A percentile compares a stretch with the other conserved stretches of the same genome.
These are phyloP conservation scores for Cotesia vestalis DNA, from an alignment of 1,140 invertebrate species.

Conservation along the genomic window DNA sequence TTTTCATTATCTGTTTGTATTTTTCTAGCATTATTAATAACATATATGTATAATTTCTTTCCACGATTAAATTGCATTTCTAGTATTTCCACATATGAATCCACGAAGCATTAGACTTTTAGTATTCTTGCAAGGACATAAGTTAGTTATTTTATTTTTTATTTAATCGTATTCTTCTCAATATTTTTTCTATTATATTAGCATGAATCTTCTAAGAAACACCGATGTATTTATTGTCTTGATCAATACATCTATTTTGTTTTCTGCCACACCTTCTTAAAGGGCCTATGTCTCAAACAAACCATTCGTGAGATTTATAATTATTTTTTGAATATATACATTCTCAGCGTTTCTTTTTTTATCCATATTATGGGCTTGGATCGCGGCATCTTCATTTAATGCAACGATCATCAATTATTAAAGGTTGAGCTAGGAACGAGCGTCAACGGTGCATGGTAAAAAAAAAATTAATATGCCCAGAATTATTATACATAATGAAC, in stretches of 20 bases:
- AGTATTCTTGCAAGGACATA: background rate
- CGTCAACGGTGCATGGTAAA: slow-evolving; percentile 20
- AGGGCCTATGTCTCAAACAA: slow-evolving; percentile 17
- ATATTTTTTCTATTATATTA: slow-evolving; percentile 4
- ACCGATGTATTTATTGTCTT: slow-evolving; percentile 33
- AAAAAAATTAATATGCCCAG: background rate
- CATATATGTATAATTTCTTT: slow-evolving; percentile 1
- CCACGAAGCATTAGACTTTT: background rate
- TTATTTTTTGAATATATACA: slow-evolving; percentile 32
- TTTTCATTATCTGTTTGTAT: slow-evolving; percentile 6
- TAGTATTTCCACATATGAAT: background rate
- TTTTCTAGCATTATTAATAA: background rate
- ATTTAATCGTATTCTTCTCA: slow-evolving; percentile 26
- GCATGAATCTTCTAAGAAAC: slow-evolving; percentile 19
- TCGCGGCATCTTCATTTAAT: slow-evolving; percentile 32
- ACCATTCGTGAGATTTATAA: slow-evolving; percentile 34
- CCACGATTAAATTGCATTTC: slow-evolving; percentile 10
- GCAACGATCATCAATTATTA: slow-evolving; percentile 38
- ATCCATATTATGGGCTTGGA: slow-evolving; percentile 25
- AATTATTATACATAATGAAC: slow-evolving; percentile 18
- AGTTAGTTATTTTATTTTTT: background rate
- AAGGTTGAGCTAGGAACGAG: slow-evolving; percentile 25
- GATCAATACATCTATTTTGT: slow-evolving; percentile 19
- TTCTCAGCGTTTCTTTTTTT: background rate
- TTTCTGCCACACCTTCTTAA: slow-evolving; percentile 21